A percentile compares a stretch with the other conserved stretches of the same genome.
These are phyloP conservation scores for Thalassophryne amazonica DNA, from an alignment of 2,797 vertebrate genomes.

Conservation along the genomic window DNA sequence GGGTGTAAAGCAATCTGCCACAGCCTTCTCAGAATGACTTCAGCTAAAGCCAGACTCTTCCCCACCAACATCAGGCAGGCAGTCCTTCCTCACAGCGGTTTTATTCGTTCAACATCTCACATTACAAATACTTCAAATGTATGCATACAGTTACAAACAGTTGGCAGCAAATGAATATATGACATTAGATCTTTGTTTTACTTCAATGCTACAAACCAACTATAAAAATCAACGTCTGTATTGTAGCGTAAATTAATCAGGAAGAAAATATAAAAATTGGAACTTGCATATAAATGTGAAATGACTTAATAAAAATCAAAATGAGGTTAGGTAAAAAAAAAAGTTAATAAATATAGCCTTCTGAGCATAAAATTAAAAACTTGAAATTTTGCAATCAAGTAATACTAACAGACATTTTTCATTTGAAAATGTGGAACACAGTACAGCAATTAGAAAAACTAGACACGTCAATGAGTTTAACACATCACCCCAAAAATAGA, in stretches of 20 bases:
- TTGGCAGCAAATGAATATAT: constrained; percentile 99
- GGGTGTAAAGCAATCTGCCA: background rate
- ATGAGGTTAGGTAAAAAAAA: constrained; percentile 97
- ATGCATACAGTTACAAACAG: constrained; percentile 99
- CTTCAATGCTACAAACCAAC: constrained; percentile 99
- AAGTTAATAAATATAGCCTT: constrained; percentile 99
- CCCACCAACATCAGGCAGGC: background rate
- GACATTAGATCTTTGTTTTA: constrained; percentile 93
- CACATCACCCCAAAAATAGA: constrained; percentile 98
- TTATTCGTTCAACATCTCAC: constrained; percentile 99
- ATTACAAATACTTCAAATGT: constrained; percentile 99
- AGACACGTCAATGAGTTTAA: constrained; percentile 97
- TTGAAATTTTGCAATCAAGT: constrained; percentile 98
- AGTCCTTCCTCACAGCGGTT: constrained; percentile 88
- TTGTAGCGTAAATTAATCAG: constrained; percentile 93
- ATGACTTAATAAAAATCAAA: constrained; percentile 99
- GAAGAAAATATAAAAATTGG: constrained; percentile 99
- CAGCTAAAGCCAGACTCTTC: background rate
- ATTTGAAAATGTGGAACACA: constrained; percentile 97
- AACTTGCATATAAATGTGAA: constrained; percentile 96
- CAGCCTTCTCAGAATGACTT: background rate
- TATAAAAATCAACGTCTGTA: constrained; percentile 98
- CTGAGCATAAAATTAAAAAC: constrained; percentile 99
- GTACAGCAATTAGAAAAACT: constrained; percentile 99
- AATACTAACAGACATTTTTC: constrained; percentile 98